These are phyloP conservation scores for Hermatobates lingyangjiaoensis DNA, from an alignment of 1,140 invertebrate genomes.

Conservation along the genomic window DNA sequence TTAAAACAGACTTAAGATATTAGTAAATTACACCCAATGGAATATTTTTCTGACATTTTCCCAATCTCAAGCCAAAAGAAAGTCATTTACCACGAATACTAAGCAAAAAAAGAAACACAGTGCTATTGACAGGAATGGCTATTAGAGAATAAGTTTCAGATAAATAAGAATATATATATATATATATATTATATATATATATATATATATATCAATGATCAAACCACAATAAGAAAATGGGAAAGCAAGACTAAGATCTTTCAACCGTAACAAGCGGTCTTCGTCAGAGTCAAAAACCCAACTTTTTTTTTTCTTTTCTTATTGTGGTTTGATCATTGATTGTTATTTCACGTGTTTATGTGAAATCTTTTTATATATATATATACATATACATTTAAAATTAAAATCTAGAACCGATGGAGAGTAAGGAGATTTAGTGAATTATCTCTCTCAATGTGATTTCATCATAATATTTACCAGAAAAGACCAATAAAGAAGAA, in stretches of 20 bases:
- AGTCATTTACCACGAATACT: conserved; percentile 22
- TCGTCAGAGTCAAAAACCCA: too few species aligned
- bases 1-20: conserved; percentile 20
- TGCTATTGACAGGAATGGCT: conserved; percentile 25
- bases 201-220: conserved; percentile 24
- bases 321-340: too few species aligned
- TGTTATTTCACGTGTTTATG: too few species aligned
- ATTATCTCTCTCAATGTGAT: conserved; percentile 23
- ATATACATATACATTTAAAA: conserved; percentile 24
- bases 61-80: conserved; percentile 21
- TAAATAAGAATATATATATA: conserved; percentile 25
- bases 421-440: conserved; percentile 22
- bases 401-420: conserved; percentile 22
- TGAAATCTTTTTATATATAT: conserved; percentile 24
- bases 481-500: conserved; percentile 16
- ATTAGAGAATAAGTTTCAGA: conserved; percentile 22
- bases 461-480: conserved; percentile 16
- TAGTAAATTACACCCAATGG: conserved; percentile 18
- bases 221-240: too few species aligned
- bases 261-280: too few species aligned
- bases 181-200: conserved; percentile 23
- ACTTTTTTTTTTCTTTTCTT: too few species aligned
- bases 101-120: conserved; percentile 24
- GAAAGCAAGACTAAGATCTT: too few species aligned
- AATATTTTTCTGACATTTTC: conserved; percentile 21